Percentiles rank a stretch among this genome's conserved stretches.
phyloP scores from a whole-genome alignment of 2,888 invertebrate species.

The Hemistola chrysoprasaria region DNA sequence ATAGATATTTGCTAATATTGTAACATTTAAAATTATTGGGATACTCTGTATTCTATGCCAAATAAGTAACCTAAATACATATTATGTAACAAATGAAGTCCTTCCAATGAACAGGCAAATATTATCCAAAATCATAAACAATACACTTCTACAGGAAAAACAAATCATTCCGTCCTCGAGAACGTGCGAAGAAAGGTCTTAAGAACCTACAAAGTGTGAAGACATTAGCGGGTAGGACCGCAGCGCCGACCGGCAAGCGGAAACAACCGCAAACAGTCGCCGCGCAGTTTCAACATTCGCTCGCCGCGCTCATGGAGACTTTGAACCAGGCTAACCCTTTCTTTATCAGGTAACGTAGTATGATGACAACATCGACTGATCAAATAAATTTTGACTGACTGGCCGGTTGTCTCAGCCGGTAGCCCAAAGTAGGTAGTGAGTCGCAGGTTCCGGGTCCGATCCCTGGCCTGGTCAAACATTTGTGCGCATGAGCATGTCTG shows the following conservation, averaged over 20 bases:
- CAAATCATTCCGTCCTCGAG: slow-evolving; percentile 94
- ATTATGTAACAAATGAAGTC: slow-evolving; percentile 3
- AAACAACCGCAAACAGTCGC: slow-evolving; percentile 96
- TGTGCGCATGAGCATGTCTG: too few relatives aligned
- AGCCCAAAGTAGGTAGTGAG: too few relatives aligned
- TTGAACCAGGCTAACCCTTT: slow-evolving; percentile 88
- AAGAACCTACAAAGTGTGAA: slow-evolving; percentile 96
- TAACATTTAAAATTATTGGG: too few relatives aligned
- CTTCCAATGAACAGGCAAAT: slow-evolving; percentile 25
- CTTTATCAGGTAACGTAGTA: slow-evolving; percentile 77
- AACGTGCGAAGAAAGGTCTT: slow-evolving; percentile 92
- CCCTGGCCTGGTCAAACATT: too few relatives aligned
- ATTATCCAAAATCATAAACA: slow-evolving; percentile 1
- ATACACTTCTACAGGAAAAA: slow-evolving; percentile 86
- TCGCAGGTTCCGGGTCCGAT: too few relatives aligned
- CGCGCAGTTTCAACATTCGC: slow-evolving; percentile 96
- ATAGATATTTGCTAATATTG: too few relatives aligned
- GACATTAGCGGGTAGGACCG: slow-evolving; percentile 90
- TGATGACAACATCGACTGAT: too few relatives aligned
- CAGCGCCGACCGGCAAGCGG: slow-evolving; percentile 84
- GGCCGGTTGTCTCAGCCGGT: too few relatives aligned
- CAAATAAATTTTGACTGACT: too few relatives aligned
- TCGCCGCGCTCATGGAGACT: slow-evolving; percentile 96
- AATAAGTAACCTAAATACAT: too few relatives aligned
- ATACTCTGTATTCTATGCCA: too few relatives aligned